These are phyloP conservation scores for Acrobasis consociella DNA, from an alignment of 2,888 invertebrate genomes.

Conservation along the genomic window DNA sequence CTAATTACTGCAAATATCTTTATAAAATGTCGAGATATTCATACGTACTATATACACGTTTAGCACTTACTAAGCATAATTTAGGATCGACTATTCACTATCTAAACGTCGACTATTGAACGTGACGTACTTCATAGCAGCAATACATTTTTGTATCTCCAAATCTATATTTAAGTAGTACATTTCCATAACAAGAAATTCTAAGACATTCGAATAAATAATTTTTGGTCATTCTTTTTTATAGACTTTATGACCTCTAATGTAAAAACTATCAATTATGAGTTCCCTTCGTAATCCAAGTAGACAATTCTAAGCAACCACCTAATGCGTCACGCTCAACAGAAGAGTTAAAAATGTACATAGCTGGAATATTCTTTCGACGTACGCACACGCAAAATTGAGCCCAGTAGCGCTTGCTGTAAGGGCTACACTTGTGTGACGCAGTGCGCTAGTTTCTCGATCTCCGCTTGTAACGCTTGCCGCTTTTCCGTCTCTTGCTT, in stretches of 20 bases:
- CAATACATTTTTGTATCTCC: not conserved
- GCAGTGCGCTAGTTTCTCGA: slow-evolving; percentile 87
- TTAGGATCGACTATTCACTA: slow-evolving; percentile 12
- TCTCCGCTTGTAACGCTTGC: slow-evolving; percentile 84
- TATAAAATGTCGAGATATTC: slow-evolving; percentile 15
- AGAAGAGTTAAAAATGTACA: slow-evolving; percentile 34
- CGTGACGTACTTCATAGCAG: not conserved
- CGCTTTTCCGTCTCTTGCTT: slow-evolving; percentile 85
- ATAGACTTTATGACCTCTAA: too few relatives aligned
- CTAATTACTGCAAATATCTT: slow-evolving; percentile 21
- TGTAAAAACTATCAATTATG: not conserved
- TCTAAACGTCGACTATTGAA: not conserved
- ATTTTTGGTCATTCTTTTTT: too few relatives aligned
- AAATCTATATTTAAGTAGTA: too few relatives aligned
- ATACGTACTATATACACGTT: slow-evolving; percentile 12
- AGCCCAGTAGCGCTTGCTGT: slow-evolving; percentile 34
- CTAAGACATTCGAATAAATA: too few relatives aligned
- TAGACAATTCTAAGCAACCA: not conserved
- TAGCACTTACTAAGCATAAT: slow-evolving; percentile 26
- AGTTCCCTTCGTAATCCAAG: not conserved
- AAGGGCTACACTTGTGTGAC: slow-evolving; percentile 86
- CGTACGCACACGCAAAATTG: slow-evolving; percentile 36
- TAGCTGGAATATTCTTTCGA: slow-evolving; percentile 49
- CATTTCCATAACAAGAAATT: too few relatives aligned
- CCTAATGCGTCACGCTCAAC: slow-evolving; percentile 13